Evolutionary conservation across 2,797 vertebrate species (phyloP).

Genomic region (Denticeps clupeoides): DNA sequence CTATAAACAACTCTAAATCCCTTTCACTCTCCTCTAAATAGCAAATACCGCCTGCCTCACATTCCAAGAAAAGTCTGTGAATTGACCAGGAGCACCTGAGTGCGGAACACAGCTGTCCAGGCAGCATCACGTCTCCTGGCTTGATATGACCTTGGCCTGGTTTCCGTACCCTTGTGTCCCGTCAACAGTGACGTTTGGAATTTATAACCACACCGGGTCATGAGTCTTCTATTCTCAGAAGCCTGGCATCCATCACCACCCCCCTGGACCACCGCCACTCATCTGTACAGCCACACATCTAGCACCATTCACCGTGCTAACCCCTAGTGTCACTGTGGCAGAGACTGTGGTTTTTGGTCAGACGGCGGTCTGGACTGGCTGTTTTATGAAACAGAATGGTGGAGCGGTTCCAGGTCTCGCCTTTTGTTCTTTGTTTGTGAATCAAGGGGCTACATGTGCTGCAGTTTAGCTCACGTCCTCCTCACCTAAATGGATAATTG

Average conservation of each 20-base stretch:
- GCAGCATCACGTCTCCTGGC: too few relatives aligned
- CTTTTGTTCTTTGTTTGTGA: conserved; percentile 37
- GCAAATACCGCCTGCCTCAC: too few relatives aligned
- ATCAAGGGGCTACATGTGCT: conserved; percentile 30
- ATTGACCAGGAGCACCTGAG: too few relatives aligned
- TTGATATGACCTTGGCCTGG: neutral
- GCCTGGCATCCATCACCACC: neutral
- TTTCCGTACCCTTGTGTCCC: neutral
- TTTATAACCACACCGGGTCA: neutral
- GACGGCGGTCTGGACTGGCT: conserved; percentile 21
- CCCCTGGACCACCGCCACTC: neutral
- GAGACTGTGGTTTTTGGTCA: conserved; percentile 26
- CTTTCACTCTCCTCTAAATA: too few relatives aligned
- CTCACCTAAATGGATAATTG: conserved; percentile 40
- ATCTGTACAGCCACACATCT: neutral
- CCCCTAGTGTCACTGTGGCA: conserved; percentile 6
- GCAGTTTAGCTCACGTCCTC: conserved; percentile 32
- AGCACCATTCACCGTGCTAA: neutral
- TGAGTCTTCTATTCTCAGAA: conserved; percentile 1
- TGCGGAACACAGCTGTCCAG: too few relatives aligned
- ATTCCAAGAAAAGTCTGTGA: too few relatives aligned
- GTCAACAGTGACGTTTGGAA: neutral
- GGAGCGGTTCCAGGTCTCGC: conserved; percentile 28
- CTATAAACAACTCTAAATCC: too few relatives aligned
- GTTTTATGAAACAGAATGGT: conserved; percentile 26